Conservation (phyloP, 2,888 invertebrate genomes). For the Platycheirus rosarum region DNA sequence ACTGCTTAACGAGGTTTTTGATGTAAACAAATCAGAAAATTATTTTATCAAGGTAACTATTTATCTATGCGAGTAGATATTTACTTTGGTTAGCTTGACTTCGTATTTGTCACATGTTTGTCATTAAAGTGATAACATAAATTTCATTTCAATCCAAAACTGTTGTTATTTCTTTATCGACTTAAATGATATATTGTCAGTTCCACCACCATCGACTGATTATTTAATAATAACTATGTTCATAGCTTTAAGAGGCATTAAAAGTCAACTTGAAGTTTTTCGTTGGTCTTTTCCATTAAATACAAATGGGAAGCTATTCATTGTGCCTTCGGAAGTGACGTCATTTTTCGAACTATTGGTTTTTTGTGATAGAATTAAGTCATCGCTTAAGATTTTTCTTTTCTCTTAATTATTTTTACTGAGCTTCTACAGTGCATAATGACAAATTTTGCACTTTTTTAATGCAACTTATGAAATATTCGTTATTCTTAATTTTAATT, state of each 20-base stretch:
- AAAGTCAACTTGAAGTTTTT: not conserved
- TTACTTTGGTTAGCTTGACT: no score
- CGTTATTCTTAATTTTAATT: no score
- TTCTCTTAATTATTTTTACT: no score
- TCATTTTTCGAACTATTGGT: no score
- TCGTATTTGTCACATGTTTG: no score
- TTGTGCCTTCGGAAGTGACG: no score
- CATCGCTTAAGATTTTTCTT: no score
- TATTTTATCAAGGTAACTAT: conserved; percentile 4
- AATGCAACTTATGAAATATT: no score
- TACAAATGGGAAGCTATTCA: no score
- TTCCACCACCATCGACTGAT: not conserved
- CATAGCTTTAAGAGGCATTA: not conserved
- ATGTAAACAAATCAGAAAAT: conserved; percentile 22
- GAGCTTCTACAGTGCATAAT: no score
- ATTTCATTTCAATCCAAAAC: conserved; percentile 18
- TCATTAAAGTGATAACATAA: conserved; percentile 3
- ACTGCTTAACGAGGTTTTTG: not conserved
- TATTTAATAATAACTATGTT: not conserved
- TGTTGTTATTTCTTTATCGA: conserved; percentile 24
- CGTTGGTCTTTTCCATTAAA: not conserved
- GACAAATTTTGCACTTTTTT: no score
- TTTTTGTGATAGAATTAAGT: no score
- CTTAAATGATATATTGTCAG: conserved; percentile 24
- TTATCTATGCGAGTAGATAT: not conserved